These are phyloP conservation scores for Trisateles emortualis DNA, from an alignment of 2,888 invertebrate species.

Conservation along the genomic window DNA sequence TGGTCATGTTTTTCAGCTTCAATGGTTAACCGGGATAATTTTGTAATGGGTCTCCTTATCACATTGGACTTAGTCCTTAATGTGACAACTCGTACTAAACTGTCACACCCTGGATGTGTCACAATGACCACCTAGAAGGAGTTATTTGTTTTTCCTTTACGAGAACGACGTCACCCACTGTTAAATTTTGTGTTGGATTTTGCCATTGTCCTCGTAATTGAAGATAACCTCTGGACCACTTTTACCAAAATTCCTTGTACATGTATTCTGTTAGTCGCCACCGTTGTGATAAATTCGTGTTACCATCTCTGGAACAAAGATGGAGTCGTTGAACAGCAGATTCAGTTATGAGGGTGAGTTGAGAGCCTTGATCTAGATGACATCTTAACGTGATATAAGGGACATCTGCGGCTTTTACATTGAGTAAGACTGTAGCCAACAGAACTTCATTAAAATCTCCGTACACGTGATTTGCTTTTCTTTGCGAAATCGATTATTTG, in stretches of 20 bases:
- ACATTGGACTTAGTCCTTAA: not conserved
- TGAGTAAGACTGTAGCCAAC: not conserved
- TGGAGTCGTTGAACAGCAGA: not conserved
- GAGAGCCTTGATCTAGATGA: slow-evolving; percentile 4
- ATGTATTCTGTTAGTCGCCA: slow-evolving; percentile 45
- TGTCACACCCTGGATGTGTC: slow-evolving; percentile 15
- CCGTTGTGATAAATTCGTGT: slow-evolving; percentile 35
- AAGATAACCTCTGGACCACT: too few relatives aligned
- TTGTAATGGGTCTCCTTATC: slow-evolving; percentile 1
- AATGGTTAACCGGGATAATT: too few relatives aligned
- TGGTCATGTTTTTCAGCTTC: too few relatives aligned
- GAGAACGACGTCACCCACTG: slow-evolving; percentile 37
- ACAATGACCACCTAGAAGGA: too few relatives aligned
- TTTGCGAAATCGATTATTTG: not conserved
- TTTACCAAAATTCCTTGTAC: slow-evolving; percentile 39
- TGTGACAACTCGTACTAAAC: not conserved
- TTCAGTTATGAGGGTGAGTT: not conserved
- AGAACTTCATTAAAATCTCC: slow-evolving; percentile 4
- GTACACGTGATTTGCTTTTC: not conserved
- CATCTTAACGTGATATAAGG: not conserved
- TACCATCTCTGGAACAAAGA: slow-evolving; percentile 26
- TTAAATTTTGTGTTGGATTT: slow-evolving; percentile 23
- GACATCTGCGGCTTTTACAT: not conserved
- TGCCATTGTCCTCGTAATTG: slow-evolving; percentile 37
- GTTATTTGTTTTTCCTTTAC: slow-evolving; percentile 39